Percentiles rank a stretch among this genome's conserved stretches.
Conservation (phyloP, 2,113 vertebrate genomes). For the Thymallus thymallus region DNA sequence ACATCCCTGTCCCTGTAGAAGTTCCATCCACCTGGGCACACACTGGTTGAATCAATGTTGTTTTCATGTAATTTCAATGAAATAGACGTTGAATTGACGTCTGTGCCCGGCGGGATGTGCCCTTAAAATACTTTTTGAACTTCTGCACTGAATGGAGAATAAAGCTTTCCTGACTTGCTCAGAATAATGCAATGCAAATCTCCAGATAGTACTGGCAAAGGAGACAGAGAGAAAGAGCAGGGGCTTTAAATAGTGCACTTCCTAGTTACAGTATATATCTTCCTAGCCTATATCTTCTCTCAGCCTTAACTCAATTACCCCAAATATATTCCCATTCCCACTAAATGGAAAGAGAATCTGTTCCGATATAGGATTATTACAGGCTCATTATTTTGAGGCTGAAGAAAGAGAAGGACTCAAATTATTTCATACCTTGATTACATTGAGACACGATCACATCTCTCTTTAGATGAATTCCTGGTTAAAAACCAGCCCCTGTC, state of each 20-base stretch:
- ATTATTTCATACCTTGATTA: slow-evolving; percentile 18
- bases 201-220: slow-evolving; percentile 40
- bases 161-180: slow-evolving; percentile 38
- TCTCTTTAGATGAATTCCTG: neutral
- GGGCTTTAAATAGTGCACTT: slow-evolving; percentile 30
- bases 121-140: slow-evolving; percentile 43
- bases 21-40: neutral
- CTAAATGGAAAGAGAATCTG: slow-evolving; percentile 34
- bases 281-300: slow-evolving; percentile 29
- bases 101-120: slow-evolving; percentile 10
- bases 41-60: too few relatives aligned
- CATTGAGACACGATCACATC: neutral
- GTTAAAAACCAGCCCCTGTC: too few relatives aligned
- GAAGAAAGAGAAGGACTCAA: neutral
- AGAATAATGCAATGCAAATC: slow-evolving; percentile 62
- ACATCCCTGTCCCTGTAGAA: neutral
- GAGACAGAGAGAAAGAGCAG: slow-evolving; percentile 14
- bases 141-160: slow-evolving; percentile 35
- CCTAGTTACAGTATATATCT: slow-evolving; percentile 28
- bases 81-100: neutral
- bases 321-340: slow-evolving; percentile 22
- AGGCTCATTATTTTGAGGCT: slow-evolving; percentile 41
- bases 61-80: too few relatives aligned
- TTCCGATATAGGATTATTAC: slow-evolving; percentile 40
- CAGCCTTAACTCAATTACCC: slow-evolving; percentile 50